A percentile compares a stretch with the other conserved stretches of the same genome.
These are phyloP conservation scores for Athene cunicularia DNA, from an alignment of 2,113 vertebrate genomes.

Conservation along the genomic window DNA sequence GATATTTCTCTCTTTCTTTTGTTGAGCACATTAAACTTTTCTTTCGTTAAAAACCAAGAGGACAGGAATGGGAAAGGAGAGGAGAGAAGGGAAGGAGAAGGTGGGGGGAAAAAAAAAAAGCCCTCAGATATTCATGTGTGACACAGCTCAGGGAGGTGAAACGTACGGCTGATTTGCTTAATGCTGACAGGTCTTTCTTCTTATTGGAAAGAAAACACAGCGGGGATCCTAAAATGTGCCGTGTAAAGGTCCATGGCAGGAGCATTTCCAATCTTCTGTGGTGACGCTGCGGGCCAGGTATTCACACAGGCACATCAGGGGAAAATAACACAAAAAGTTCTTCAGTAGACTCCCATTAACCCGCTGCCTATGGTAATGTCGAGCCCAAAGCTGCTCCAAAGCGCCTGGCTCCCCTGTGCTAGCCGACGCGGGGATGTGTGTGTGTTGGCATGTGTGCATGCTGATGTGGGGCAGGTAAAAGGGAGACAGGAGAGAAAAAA, in stretches of 20 bases:
- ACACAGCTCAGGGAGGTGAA: constrained; percentile 69
- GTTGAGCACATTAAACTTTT: constrained; percentile 46
- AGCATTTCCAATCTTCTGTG: constrained; percentile 50
- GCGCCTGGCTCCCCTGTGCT: rapidly evolving
- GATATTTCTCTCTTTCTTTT: constrained; percentile 59
- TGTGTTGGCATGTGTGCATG: neutral
- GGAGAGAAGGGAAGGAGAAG: constrained; percentile 73
- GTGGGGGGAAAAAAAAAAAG: constrained; percentile 13
- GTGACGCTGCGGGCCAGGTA: constrained; percentile 44
- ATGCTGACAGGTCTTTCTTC: constrained; percentile 75
- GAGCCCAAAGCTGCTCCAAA: neutral
- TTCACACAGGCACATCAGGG: constrained; percentile 14
- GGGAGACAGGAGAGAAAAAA: neutral
- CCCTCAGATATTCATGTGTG: constrained; percentile 71
- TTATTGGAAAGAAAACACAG: constrained; percentile 71
- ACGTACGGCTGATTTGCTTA: constrained; percentile 68
- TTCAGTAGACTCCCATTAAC: constrained; percentile 12
- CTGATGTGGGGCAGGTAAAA: neutral
- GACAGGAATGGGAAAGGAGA: constrained; percentile 70
- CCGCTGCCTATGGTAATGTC: neutral
- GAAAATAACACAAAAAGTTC: constrained; percentile 39
- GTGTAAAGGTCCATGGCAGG: constrained; percentile 68
- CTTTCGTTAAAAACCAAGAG: constrained; percentile 78
- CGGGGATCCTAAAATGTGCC: constrained; percentile 66
- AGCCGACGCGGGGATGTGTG: rapidly evolving